Base-by-base conservation (phyloP, 2,888 invertebrate genomes). In the Parnassius orleans region DNA sequence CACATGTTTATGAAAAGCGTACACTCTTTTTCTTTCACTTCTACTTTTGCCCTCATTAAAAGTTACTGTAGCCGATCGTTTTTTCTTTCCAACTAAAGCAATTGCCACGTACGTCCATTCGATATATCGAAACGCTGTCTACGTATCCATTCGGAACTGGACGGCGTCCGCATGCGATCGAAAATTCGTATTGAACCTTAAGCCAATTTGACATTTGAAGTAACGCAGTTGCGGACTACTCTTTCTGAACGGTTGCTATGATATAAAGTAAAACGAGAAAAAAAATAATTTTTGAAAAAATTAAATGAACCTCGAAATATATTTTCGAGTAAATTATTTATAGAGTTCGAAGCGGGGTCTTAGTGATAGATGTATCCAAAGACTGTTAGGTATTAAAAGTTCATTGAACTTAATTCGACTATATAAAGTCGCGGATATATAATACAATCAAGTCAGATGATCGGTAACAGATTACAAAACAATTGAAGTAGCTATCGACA, bases 291-390 rank as follows among this genome's bases (percentile, higher is more conserved):
- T 67, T 67, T 70, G 67, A 69, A 72, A 57, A 72, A 72, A 70
- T 83, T 80, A 69, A 74, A 75, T 73, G 77, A 83, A 78, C 90
- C 88, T 87, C 88, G 84, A 87, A 89, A 87, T 87, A 86, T 90
- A 89, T 90, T 91, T 90, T 90, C 89, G 90, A 83, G 83, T 83
- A 71, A 71, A 74, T 67, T 90, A 90, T 90, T 91, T 91, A 91
- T 90, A 90, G 83, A 84, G 76, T 74, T 80, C 82, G 79, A 84
- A 80, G 78, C 81, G 76, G 83, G 84, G 90, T 90, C 90, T 90
- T 90, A 90, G 90, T 87, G 90, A 87, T 90, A 90, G 83, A 84
- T 67, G 75, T 89, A 86, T 90, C 90, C 90, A 91, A 91, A 91
- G 90, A 90, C 90, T 90, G 90, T 83, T 88, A 89, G 86, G 84